Evolutionary conservation across 2,888 invertebrate genomes (phyloP), one percentile per base, ranked within the genome.

Genomic region (Phyllotreta striolata): DNA sequence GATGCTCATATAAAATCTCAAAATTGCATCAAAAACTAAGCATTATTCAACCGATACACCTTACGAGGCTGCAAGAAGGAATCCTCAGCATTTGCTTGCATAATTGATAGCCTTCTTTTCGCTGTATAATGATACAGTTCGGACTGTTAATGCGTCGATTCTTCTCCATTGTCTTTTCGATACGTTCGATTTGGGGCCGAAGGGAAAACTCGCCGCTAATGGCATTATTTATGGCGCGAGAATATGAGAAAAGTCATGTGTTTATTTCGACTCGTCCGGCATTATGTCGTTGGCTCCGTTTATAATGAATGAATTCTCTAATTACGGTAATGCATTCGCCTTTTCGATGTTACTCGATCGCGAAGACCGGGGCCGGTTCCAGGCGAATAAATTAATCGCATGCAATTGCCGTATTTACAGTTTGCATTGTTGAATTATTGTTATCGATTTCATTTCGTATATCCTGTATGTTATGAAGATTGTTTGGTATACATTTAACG

Each of bases 171-270:
- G 49, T 49, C 49, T 49, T 14, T 49, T 24, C 24, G 24, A 35
- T n/a, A 34, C 12, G 35, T 49, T 49, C 35, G 49, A n/a, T n/a
- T n/a, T n/a, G n/a, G n/a, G n/a, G 35, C 49, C 10, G 14, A 3
- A 24, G 4, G 49, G 49, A 35, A 49, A 49, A 49, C 37, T 39
- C 46, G 43, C 51, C 34, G 44, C 56, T 60, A 64, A 64, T 64
- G 64, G 60, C 64, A 58, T 60, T 56, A 64, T 64, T 56, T 57
- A 57, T 12, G 49, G 49, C 37, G 49, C 49, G 49, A 49, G 49
- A 49, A 55, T 55, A 62, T 62, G 62, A 55, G 62, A 62, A 62
- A 55, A 62, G 62, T 62, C 62, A 62, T 55, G 61, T 62, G 61
- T 55, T n/a, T n/a, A n/a, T n/a, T 62, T 49, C 39, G 47, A 49